Evolutionary conservation across 1,140 invertebrate species (phyloP).

Genomic region (Spodoptera frugiperda): DNA sequence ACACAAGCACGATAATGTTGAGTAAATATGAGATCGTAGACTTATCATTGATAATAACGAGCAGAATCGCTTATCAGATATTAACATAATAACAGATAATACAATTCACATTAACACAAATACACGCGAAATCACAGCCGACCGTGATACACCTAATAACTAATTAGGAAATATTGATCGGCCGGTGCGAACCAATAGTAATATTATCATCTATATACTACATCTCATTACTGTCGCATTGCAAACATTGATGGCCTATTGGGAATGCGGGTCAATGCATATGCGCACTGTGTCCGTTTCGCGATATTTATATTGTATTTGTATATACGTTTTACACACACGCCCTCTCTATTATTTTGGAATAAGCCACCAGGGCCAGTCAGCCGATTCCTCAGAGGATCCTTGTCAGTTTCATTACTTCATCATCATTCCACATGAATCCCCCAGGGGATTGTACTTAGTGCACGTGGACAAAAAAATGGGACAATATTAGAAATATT

Average conservation of each 20-base stretch:
- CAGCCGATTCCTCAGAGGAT: too few relatives aligned
- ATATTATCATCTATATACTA: constrained; percentile 66
- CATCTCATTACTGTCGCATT: constrained; percentile 78
- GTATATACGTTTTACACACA: constrained; percentile 6
- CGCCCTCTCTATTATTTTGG: background rate
- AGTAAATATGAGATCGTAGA: constrained; percentile 40
- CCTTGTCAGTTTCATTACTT: too few relatives aligned
- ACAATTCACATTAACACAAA: constrained; percentile 21
- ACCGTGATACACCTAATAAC: constrained; percentile 39
- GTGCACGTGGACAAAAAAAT: too few relatives aligned
- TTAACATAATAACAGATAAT: constrained; percentile 35
- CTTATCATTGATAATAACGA: constrained; percentile 49
- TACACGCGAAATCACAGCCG: constrained; percentile 24
- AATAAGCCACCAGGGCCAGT: too few relatives aligned
- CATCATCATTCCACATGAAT: too few relatives aligned
- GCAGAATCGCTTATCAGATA: constrained; percentile 40
- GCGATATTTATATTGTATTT: constrained; percentile 37
- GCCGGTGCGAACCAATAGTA: constrained; percentile 62
- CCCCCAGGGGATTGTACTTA: too few relatives aligned
- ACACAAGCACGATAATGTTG: constrained; percentile 30
- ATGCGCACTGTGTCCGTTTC: constrained; percentile 60
- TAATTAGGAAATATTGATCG: constrained; percentile 82
- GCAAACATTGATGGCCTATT: constrained; percentile 75
- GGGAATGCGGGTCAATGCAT: constrained; percentile 80
- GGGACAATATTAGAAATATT: too few relatives aligned